Conservation (phyloP, 1,140 invertebrate species). For the Apis cerana region DNA sequence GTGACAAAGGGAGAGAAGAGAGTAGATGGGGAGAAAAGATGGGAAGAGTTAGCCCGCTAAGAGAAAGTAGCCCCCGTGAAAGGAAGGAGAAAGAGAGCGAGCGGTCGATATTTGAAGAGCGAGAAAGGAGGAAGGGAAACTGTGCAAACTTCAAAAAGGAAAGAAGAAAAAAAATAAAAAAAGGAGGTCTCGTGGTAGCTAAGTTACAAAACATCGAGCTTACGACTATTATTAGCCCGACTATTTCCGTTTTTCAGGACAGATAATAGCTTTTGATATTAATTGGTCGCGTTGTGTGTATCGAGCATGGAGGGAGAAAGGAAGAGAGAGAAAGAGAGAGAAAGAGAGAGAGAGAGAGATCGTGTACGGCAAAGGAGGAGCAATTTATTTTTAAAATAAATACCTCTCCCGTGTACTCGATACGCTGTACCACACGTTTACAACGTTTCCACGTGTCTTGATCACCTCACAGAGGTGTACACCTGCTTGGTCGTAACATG, state of each 20-base stretch:
- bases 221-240: constrained; percentile 8
- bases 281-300: constrained; percentile 12
- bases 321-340: too few relatives aligned
- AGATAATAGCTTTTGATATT: constrained; percentile 42
- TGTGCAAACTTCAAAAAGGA: background rate
- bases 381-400: constrained; percentile 42
- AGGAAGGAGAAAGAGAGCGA: background rate
- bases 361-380: constrained; percentile 11
- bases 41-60: background rate
- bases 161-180: background rate
- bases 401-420: constrained; percentile 24
- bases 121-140: background rate
- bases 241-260: constrained; percentile 38
- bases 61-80: background rate
- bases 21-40: background rate
- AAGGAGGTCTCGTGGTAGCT: too few relatives aligned
- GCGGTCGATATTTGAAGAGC: background rate
- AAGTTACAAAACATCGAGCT: constrained; percentile 15
- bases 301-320: background rate
- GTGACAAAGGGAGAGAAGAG: background rate
- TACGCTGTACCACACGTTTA: constrained; percentile 1
- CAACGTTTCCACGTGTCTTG: constrained; percentile 53
- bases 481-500: constrained; percentile 30
- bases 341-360: too few relatives aligned
- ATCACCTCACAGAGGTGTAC: constrained; percentile 29